These are phyloP conservation scores for Telmatherina bonti DNA, from an alignment of 2,797 vertebrate species.

Conservation along the genomic window DNA sequence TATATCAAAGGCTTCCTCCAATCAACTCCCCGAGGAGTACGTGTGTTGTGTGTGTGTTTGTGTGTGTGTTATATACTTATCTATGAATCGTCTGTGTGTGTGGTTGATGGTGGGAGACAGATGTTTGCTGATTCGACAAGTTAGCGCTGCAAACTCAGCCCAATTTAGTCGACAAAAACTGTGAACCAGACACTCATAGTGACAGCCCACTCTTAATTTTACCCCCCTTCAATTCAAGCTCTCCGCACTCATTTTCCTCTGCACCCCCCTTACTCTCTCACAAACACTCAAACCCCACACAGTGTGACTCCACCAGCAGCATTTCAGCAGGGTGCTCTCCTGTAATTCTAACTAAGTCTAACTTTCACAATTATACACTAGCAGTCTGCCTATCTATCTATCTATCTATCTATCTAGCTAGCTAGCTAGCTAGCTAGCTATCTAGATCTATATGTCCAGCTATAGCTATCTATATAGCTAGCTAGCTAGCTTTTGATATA, in stretches of 20 bases:
- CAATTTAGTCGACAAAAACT: slow-evolving; percentile 68
- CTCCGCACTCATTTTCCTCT: slow-evolving; percentile 20
- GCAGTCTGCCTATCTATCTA: no score
- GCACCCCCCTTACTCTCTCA: slow-evolving; percentile 2
- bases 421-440: no score
- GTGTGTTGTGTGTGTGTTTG: slow-evolving; percentile 31
- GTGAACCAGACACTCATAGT: slow-evolving; percentile 60
- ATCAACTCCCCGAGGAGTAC: slow-evolving; percentile 57
- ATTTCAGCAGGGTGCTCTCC: slow-evolving; percentile 55
- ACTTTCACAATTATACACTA: slow-evolving; percentile 58
- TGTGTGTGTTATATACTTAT: slow-evolving; percentile 28
- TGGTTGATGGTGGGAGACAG: slow-evolving; percentile 70
- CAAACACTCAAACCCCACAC: slow-evolving; percentile 46
- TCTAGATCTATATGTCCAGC: no score
- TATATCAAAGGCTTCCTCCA: slow-evolving; percentile 75
- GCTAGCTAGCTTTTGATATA: no score
- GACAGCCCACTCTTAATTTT: slow-evolving; percentile 66
- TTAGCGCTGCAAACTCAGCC: slow-evolving; percentile 76
- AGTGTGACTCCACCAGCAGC: slow-evolving; percentile 51
- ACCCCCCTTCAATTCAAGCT: slow-evolving; percentile 50
- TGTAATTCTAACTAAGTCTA: slow-evolving; percentile 58
- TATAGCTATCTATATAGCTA: no score
- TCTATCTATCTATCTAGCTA: no score
- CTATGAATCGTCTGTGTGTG: slow-evolving; percentile 14
- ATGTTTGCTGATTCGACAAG: slow-evolving; percentile 85